Evolutionary conservation across 2,888 invertebrate species (phyloP).

Genomic region (Pyrochroa serraticornis): DNA sequence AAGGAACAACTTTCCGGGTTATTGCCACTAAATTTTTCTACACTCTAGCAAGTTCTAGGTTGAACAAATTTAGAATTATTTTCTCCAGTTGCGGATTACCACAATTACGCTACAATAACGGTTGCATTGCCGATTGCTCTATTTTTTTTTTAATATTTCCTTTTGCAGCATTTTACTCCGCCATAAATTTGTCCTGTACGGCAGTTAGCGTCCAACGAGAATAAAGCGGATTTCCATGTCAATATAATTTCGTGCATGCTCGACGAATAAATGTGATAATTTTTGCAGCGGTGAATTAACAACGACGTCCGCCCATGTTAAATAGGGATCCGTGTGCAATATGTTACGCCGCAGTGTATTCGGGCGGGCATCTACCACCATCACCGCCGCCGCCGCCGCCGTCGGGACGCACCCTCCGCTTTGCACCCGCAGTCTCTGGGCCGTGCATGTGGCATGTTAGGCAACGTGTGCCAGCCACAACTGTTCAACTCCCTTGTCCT

Average conservation of each 20-base stretch:
- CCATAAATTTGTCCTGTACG: too few relatives aligned
- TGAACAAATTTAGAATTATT: too few relatives aligned
- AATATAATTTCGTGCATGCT: not conserved
- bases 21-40: too few relatives aligned
- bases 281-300: slow-evolving; percentile 36
- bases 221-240: slow-evolving; percentile 6
- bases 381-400: slow-evolving; percentile 1
- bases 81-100: too few relatives aligned
- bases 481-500: slow-evolving; percentile 15
- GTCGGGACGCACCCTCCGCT: slow-evolving; percentile 17
- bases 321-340: slow-evolving; percentile 30
- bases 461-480: slow-evolving; percentile 32
- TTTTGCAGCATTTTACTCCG: too few relatives aligned
- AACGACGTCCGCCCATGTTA: slow-evolving; percentile 28
- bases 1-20: too few relatives aligned
- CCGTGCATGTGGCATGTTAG: slow-evolving; percentile 35
- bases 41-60: too few relatives aligned
- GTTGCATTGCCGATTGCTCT: too few relatives aligned
- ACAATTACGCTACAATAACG: too few relatives aligned
- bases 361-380: slow-evolving; percentile 16
- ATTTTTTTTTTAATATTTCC: too few relatives aligned
- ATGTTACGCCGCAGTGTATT: slow-evolving; percentile 30
- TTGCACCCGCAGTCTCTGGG: slow-evolving; percentile 5
- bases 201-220: too few relatives aligned
- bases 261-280: slow-evolving; percentile 31